phyloP scores from a whole-genome alignment of 2,888 invertebrate genomes.

The Machimus atricapillus region DNA sequence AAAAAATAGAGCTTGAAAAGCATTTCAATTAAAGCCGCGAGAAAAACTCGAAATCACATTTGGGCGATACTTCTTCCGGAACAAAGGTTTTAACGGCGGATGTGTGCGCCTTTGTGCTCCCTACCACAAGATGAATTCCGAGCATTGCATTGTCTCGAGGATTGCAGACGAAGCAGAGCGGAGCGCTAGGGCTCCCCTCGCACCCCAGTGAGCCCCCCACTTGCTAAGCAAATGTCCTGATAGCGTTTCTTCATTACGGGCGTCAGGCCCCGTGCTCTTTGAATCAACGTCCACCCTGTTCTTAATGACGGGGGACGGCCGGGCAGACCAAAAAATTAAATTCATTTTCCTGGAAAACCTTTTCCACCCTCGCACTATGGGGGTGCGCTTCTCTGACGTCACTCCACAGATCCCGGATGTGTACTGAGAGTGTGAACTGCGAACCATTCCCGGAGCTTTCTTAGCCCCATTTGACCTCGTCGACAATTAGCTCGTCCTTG shows the following conservation, averaged over 20 bases:
- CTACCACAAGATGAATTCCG: background rate
- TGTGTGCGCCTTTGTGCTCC: background rate
- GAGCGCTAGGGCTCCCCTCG: background rate
- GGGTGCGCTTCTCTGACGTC: background rate
- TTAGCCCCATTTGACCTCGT: conserved; percentile 28
- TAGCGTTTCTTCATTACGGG: background rate
- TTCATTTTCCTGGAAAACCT: background rate
- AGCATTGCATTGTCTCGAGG: background rate
- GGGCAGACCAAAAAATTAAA: background rate
- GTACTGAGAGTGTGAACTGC: background rate
- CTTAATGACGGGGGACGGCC: background rate
- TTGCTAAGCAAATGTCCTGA: background rate
- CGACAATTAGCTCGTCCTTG: conserved; percentile 37
- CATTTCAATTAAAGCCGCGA: background rate
- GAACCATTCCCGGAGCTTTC: background rate
- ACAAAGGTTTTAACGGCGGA: background rate
- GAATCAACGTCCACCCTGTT: background rate
- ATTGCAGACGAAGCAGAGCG: background rate
- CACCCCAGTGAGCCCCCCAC: background rate
- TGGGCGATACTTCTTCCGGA: background rate
- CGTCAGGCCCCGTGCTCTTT: background rate
- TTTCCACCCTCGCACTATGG: background rate
- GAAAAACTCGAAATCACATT: background rate
- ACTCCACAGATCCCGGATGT: background rate
- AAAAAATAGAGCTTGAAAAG: background rate